Evolutionary conservation across 2,113 vertebrate genomes (phyloP), one percentile per base, ranked within the genome.

Genomic region (Nothobranchius furzeri): DNA sequence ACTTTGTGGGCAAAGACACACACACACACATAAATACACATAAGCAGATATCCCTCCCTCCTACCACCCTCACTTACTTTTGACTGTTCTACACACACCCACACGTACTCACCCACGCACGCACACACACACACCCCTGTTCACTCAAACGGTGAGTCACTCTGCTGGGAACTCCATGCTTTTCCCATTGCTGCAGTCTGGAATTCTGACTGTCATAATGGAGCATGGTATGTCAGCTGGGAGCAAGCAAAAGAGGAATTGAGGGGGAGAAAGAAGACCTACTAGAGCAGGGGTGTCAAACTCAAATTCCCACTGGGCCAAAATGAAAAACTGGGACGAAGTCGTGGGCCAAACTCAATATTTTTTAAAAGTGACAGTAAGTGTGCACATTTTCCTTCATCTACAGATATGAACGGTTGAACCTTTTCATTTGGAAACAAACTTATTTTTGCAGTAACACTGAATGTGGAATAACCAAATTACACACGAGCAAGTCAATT

Each of bases 101-200:
- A 73, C 60, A 54, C 52, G 61, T 50, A 24, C 36, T 52, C 35
- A 50, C 60, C 55, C 59, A 75, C 64, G 70, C 60, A 45, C 60
- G 64, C 49, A 37, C 20, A 20, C 20, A 20, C 20, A 20, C 20
- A 20, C 20, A 76, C 74, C 84, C 67, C 72, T 46, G 69, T 76
- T 85, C 17, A 8, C 78, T 64, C 0, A 45, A 76, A 43, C 24
- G 0, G 59, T 91, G 89, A 90, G 69, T 91, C 89, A 91, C 70
- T 67, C 71, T 90, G 88, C 88, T 91, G 88, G 87, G 88, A 91
- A 89, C 84, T 76, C 83, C 81, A 82, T 81, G 64, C 83, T 80
- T 85, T 85, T 76, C 64, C 70, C 68, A 82, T 90, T 86, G 85
- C 82, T 82, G 78, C 75, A 53, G 60, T 55, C 62, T 36, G 67